phyloP scores from a whole-genome alignment of 1,140 invertebrate species.

The Bombus pascuorum region DNA sequence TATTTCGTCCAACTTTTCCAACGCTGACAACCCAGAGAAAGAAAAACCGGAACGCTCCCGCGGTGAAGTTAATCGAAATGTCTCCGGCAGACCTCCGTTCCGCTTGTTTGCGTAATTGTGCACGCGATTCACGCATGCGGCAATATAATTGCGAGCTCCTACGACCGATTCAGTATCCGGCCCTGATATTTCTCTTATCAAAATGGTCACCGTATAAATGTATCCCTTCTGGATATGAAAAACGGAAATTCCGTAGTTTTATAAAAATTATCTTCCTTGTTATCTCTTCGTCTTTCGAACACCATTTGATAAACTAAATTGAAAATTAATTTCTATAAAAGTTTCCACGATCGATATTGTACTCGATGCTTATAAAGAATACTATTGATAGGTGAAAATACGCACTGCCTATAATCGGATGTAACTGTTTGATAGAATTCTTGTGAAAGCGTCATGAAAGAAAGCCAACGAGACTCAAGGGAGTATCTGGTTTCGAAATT shows the following conservation, averaged over 20 bases:
- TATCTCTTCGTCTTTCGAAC: too few relatives aligned
- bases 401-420: not conserved
- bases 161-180: not conserved
- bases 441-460: not conserved
- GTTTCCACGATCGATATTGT: not conserved
- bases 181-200: not conserved
- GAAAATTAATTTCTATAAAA: not conserved
- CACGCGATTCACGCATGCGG: not conserved
- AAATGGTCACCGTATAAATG: not conserved
- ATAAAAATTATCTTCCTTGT: not conserved
- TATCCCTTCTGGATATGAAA: not conserved
- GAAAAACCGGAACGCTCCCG: constrained; percentile 61
- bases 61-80: constrained; percentile 81
- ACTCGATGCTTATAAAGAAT: too few relatives aligned
- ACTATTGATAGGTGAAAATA: not conserved
- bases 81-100: constrained; percentile 76
- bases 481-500: constrained; percentile 11
- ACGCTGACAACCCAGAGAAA: constrained; percentile 40
- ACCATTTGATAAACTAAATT: not conserved
- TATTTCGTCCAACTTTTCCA: not conserved
- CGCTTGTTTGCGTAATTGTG: constrained; percentile 60
- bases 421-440: not conserved
- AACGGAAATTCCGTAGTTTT: not conserved
- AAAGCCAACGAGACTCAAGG: not conserved
- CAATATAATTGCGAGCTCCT: constrained; percentile 5